phyloP scores from a whole-genome alignment of 2,113 vertebrate species.

The Syngnathus floridae region DNA sequence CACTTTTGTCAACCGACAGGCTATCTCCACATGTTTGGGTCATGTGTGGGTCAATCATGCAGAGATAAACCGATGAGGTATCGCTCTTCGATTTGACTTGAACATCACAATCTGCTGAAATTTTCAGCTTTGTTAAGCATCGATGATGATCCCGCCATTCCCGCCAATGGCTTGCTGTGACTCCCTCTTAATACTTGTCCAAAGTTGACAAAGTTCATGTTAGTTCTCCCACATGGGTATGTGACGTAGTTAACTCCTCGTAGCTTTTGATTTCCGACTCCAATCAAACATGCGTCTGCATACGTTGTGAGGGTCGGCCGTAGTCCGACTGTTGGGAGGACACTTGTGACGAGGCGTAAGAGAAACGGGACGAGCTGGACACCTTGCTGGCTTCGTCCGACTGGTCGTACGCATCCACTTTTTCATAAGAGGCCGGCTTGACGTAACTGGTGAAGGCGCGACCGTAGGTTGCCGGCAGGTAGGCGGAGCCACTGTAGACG shows the following conservation, averaged over 20 bases:
- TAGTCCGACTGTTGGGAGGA: constrained; percentile 77
- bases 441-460: constrained; percentile 83
- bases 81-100: constrained; percentile 42
- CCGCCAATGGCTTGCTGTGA: constrained; percentile 31
- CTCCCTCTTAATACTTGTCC: constrained; percentile 39
- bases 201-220: constrained; percentile 50
- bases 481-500: constrained; percentile 71
- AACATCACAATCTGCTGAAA: constrained; percentile 47
- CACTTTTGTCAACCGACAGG: constrained; percentile 31
- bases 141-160: constrained; percentile 24
- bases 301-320: constrained; percentile 78
- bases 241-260: constrained; percentile 36
- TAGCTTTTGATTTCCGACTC: not conserved
- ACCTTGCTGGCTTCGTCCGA: constrained; percentile 76
- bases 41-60: constrained; percentile 23
- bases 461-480: constrained; percentile 78
- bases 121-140: constrained; percentile 29
- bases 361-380: constrained; percentile 76
- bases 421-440: constrained; percentile 76
- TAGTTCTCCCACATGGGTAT: constrained; percentile 45
- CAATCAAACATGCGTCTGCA: constrained; percentile 88
- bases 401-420: constrained; percentile 77
- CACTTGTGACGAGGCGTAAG: constrained; percentile 80
- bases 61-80: constrained; percentile 39
- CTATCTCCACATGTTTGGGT: constrained; percentile 42